phyloP scores from a whole-genome alignment of 2,888 invertebrate species.

The Nematopogon swammerdamellus region DNA sequence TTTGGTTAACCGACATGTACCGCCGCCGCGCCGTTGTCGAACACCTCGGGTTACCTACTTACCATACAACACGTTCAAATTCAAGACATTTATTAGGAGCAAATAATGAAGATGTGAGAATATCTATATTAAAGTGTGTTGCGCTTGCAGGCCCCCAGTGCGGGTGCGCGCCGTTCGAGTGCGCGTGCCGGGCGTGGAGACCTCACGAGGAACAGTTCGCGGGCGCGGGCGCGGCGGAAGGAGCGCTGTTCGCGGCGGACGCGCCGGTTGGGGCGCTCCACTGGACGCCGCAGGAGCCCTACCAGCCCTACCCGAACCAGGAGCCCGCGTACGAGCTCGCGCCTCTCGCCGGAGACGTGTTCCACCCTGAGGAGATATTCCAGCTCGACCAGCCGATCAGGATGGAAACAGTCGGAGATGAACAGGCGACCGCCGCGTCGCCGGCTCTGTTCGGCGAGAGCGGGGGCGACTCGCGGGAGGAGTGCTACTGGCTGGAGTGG shows the following conservation, averaged over 20 bases:
- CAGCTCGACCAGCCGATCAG: constrained; percentile 71
- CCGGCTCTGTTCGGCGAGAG: constrained; percentile 70
- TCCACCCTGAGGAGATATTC: constrained; percentile 76
- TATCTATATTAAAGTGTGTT: not conserved
- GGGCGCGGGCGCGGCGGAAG: constrained; percentile 29
- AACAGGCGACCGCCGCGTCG: constrained; percentile 56
- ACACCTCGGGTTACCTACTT: no score
- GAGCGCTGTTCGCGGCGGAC: not conserved
- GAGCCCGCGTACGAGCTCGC: constrained; percentile 57
- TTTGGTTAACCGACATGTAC: no score
- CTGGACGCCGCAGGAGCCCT: constrained; percentile 27
- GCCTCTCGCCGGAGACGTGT: constrained; percentile 61
- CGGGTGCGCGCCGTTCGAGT: constrained; percentile 73
- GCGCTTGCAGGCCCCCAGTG: constrained; percentile 56
- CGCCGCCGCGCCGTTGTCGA: no score
- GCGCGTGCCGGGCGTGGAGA: constrained; percentile 56
- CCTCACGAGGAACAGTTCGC: constrained; percentile 25
- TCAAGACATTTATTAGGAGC: no score
- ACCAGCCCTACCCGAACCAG: constrained; percentile 27
- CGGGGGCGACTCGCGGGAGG: constrained; percentile 66
- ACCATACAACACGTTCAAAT: no score
- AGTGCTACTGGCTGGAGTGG: constrained; percentile 58
- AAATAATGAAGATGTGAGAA: no score
- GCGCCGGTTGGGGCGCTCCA: constrained; percentile 13
- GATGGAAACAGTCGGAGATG: constrained; percentile 54